A percentile compares a stretch with the other conserved stretches of the same genome.
Conservation (phyloP, 1,140 invertebrate genomes). For the Ceratitis capitata region DNA sequence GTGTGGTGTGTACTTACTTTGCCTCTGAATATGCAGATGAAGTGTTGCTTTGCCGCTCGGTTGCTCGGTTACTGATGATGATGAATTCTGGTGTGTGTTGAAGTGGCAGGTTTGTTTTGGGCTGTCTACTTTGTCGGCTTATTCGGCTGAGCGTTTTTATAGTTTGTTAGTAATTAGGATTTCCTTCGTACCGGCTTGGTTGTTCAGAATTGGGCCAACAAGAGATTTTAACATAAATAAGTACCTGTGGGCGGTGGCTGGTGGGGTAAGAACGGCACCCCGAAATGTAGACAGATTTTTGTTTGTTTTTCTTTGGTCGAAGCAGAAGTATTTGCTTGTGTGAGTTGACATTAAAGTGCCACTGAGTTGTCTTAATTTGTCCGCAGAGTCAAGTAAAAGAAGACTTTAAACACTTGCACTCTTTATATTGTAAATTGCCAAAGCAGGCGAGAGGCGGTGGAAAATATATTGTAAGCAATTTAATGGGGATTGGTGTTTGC, state of each 20-base stretch:
- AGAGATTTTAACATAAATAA: not conserved
- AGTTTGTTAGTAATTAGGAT: slow-evolving; percentile 2
- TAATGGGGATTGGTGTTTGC: too few species aligned
- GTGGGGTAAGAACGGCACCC: too few species aligned
- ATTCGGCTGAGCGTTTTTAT: not conserved
- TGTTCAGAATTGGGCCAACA: not conserved
- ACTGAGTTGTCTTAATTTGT: not conserved
- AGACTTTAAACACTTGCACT: too few species aligned
- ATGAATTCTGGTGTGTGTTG: slow-evolving; percentile 45
- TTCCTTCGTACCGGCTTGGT: not conserved
- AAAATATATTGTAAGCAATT: too few species aligned
- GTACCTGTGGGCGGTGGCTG: not conserved
- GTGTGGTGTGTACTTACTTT: slow-evolving; percentile 9
- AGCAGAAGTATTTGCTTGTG: not conserved
- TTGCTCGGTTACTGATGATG: slow-evolving; percentile 44
- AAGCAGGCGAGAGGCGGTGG: too few species aligned
- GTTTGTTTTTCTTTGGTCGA: not conserved
- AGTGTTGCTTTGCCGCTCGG: not conserved
- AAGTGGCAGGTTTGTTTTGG: slow-evolving; percentile 24
- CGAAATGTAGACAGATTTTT: too few species aligned
- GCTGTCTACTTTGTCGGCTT: slow-evolving; percentile 29
- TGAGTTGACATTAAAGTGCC: not conserved
- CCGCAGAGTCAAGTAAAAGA: not conserved
- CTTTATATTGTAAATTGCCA: too few species aligned
- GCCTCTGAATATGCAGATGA: not conserved